These are phyloP conservation scores for Brachionus plicatilis DNA, from an alignment of 1,140 invertebrate genomes.

Conservation along the genomic window DNA sequence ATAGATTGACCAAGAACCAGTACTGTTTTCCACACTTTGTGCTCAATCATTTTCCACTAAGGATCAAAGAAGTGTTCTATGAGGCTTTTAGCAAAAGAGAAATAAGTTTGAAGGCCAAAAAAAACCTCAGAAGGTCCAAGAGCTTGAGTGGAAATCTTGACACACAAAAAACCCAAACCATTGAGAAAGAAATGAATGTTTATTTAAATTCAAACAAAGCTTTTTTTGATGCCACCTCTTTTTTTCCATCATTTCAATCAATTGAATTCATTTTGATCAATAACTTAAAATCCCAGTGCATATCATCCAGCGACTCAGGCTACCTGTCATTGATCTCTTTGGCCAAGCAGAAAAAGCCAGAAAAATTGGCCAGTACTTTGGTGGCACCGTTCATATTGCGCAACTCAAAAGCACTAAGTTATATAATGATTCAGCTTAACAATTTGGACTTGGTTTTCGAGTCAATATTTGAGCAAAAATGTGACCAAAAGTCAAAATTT, in stretches of 20 bases:
- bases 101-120: not conserved
- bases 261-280: conserved; percentile 27
- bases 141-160: not conserved
- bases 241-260: conserved; percentile 38
- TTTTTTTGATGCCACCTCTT: conserved; percentile 34
- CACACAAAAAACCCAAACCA: not conserved
- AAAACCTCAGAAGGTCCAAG: not conserved
- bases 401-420: conserved; percentile 32
- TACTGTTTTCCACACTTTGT: conserved; percentile 32
- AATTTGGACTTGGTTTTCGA: conserved; percentile 14
- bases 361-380: conserved; percentile 6
- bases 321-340: conserved; percentile 1
- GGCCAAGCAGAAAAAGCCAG: not conserved
- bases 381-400: conserved; percentile 26
- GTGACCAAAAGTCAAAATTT: not conserved
- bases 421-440: conserved; percentile 11
- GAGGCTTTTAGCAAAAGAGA: not conserved
- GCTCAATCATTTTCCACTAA: not conserved
- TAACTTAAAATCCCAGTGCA: conserved; percentile 31
- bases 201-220: conserved; percentile 40
- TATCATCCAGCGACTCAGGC: conserved; percentile 15
- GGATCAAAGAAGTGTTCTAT: conserved; percentile 25
- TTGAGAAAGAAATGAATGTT: conserved; percentile 38
- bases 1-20: conserved; percentile 34
- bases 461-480: not conserved